A percentile compares a stretch with the other conserved stretches of the same genome.
Evolutionary conservation across 1,140 invertebrate genomes (phyloP).

Genomic region (Homalodisca vitripennis): DNA sequence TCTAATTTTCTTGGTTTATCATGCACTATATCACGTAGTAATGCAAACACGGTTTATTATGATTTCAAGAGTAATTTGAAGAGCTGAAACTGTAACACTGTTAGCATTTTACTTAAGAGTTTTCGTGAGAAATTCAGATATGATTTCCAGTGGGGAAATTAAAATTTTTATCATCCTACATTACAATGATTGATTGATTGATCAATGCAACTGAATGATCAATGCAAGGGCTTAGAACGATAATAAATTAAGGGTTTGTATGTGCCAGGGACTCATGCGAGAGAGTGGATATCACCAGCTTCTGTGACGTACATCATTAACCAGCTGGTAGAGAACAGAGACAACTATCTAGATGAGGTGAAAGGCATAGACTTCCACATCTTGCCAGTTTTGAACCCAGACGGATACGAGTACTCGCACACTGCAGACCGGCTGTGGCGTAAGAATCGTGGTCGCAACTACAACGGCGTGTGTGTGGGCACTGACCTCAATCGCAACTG

Average conservation of each 20-base stretch:
- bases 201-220: too few species aligned
- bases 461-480: slow-evolving; percentile 48
- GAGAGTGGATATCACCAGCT: slow-evolving; percentile 81
- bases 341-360: slow-evolving; percentile 66
- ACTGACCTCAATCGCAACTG: slow-evolving; percentile 72
- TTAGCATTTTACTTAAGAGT: too few species aligned
- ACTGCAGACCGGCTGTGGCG: slow-evolving; percentile 75
- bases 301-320: slow-evolving; percentile 63
- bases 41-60: too few species aligned
- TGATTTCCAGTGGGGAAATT: too few species aligned
- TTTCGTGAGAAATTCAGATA: too few species aligned
- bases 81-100: too few species aligned
- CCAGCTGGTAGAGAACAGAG: slow-evolving; percentile 71
- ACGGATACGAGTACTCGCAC: slow-evolving; percentile 65
- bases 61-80: too few species aligned
- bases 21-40: too few species aligned
- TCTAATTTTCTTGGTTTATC: too few species aligned
- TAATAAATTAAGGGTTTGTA: neutral
- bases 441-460: slow-evolving; percentile 64
- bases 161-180: too few species aligned
- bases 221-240: too few species aligned
- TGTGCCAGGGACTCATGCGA: slow-evolving; percentile 60
- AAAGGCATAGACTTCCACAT: slow-evolving; percentile 60
- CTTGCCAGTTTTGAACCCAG: slow-evolving; percentile 60
- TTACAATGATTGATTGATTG: too few species aligned